These are phyloP conservation scores for Etheostoma cragini DNA, from an alignment of 2,113 vertebrate species.

Conservation along the genomic window DNA sequence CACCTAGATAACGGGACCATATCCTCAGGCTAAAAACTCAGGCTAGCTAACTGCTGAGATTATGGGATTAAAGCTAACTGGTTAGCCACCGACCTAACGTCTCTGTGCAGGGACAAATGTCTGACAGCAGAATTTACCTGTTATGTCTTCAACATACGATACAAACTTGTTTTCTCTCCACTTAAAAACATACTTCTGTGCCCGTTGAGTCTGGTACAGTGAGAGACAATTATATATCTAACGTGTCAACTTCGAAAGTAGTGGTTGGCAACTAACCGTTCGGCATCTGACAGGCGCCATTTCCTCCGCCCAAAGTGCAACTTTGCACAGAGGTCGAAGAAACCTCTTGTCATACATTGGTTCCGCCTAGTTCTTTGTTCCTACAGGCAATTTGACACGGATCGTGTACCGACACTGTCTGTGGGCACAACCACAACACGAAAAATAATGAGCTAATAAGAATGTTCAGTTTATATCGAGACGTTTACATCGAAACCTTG, in stretches of 20 bases:
- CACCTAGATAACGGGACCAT: neutral
- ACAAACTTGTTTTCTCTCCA: neutral
- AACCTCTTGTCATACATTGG: constrained; percentile 28
- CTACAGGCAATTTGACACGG: neutral
- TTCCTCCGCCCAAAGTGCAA: constrained; percentile 67
- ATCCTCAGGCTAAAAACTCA: neutral
- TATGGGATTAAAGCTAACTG: constrained; percentile 77
- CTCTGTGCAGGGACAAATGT: constrained; percentile 38
- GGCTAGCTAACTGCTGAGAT: constrained; percentile 65
- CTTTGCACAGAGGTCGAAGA: neutral
- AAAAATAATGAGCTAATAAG: neutral
- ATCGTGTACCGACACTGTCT: too few relatives aligned
- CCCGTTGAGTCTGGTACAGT: neutral
- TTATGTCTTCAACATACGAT: constrained; percentile 45
- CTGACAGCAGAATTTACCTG: constrained; percentile 63
- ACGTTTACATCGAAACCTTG: neutral
- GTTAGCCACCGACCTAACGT: constrained; percentile 57
- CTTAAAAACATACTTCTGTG: constrained; percentile 60
- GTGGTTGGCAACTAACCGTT: constrained; percentile 36
- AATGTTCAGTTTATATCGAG: neutral
- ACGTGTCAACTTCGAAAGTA: constrained; percentile 65
- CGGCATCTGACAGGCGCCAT: constrained; percentile 64
- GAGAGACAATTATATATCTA: neutral
- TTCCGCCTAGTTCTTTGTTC: constrained; percentile 33
- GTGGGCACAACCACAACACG: neutral